Evolutionary conservation across 2,888 invertebrate species (phyloP), one percentile per base, ranked within the genome.

Genomic region (Toxonevra muliebris): DNA sequence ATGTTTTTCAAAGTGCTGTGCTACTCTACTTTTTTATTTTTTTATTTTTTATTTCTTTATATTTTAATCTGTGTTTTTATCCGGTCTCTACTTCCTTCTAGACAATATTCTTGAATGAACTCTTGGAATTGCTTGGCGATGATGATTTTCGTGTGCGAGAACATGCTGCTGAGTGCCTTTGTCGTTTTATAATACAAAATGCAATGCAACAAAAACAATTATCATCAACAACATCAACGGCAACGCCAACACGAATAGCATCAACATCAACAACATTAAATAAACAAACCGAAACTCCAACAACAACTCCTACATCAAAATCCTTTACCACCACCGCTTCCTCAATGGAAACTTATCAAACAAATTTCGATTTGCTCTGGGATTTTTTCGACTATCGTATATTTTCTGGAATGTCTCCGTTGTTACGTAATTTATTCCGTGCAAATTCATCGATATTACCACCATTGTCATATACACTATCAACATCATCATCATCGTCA

Each of bases 91-190:
- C 57, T 41, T 53, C 65, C 60, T 71, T 73, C 52, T 68, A 85
- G 85, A 78, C 79, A 71, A 77, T 79, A 75, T 84, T 85, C 74
- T 75, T 84, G 71, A 79, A 82, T 72, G 83, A 85, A 82, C 81
- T 86, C 78, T 77, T 84, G 75, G 79, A 81, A 75, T 76, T 85
- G 76, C 76, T 86, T 74, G 82, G 80, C 76, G 85, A 86, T 72
- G 82, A 84, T 77, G 86, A 86, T 81, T 79, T 80, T 71, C 85
- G 86, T 74, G 84, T 86, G 66, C 77, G 86, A 70, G 84, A 85
- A 74, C 79, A 84, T 76, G 79, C 81, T 62, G 82, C 82, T 66
- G 75, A 80, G 73, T 80, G 82, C 74, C 77, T 85, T 65, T 83
- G 83, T 75, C 80, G 82, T 69, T 85, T 83, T 75, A 83, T 85